Percentiles rank a stretch among this genome's conserved stretches.
phyloP scores from a whole-genome alignment of 2,113 vertebrate species.

The Fukomys damarensis region DNA sequence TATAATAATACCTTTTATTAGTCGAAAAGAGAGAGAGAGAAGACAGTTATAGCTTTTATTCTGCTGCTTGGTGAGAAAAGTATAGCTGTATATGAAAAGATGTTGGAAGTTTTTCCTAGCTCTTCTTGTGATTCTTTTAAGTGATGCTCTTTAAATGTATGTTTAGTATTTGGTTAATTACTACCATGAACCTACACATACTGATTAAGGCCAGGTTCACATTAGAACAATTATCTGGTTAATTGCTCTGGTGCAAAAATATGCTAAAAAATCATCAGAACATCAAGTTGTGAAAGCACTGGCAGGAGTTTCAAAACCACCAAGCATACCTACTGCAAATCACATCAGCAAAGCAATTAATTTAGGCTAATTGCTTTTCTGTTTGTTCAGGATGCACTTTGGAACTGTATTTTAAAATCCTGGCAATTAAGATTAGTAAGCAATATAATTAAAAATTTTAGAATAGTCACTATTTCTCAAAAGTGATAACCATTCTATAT shows the following conservation, averaged over 20 bases:
- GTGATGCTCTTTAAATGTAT: conserved; percentile 46
- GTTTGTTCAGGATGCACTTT: conserved; percentile 70
- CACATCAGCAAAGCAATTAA: conserved; percentile 63
- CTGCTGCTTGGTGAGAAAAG: conserved; percentile 29
- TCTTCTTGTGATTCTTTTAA: conserved; percentile 31
- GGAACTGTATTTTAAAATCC: conserved; percentile 64
- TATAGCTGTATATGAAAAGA: neutral
- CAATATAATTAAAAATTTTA: conserved; percentile 68
- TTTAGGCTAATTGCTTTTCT: conserved; percentile 77
- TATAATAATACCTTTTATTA: neutral
- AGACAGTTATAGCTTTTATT: neutral
- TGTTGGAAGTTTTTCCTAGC: neutral
- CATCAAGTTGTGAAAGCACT: conserved; percentile 69
- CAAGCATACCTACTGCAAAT: conserved; percentile 58
- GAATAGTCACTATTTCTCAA: conserved; percentile 64
- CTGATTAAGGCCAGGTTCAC: conserved; percentile 76
- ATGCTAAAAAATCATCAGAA: conserved; percentile 76
- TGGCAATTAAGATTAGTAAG: conserved; percentile 73
- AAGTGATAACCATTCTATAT: conserved; percentile 47
- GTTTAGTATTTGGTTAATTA: conserved; percentile 73
- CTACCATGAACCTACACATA: conserved; percentile 66
- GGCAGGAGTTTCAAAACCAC: conserved; percentile 39
- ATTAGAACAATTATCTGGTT: conserved; percentile 80
- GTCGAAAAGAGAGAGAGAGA: conserved; percentile 18
- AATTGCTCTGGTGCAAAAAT: conserved; percentile 78